Evolutionary conservation across 2,797 vertebrate species (phyloP).

Genomic region (Hydrocynus forskahlii): DNA sequence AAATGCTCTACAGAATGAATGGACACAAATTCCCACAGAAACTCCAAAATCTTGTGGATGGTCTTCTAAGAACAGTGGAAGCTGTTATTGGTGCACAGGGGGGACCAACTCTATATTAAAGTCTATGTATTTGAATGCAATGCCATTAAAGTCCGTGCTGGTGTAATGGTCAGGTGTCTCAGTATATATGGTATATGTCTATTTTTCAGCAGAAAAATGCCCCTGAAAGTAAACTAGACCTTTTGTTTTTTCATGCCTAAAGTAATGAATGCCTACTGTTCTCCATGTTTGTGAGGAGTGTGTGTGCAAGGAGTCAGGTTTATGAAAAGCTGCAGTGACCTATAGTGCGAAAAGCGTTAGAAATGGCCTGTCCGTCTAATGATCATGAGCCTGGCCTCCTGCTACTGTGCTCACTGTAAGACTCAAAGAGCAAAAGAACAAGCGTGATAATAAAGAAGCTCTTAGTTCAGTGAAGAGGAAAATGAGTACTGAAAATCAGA

Average conservation of each 20-base stretch:
- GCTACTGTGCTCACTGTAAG: neutral
- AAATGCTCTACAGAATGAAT: too few relatives aligned
- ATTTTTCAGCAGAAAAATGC: neutral
- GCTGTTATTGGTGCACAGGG: too few relatives aligned
- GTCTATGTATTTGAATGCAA: too few relatives aligned
- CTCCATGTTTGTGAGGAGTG: neutral
- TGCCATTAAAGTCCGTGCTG: too few relatives aligned
- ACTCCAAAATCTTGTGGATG: too few relatives aligned
- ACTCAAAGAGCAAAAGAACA: neutral
- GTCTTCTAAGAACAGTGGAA: too few relatives aligned
- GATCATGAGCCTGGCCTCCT: neutral
- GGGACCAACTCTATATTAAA: too few relatives aligned
- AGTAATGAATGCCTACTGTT: neutral
- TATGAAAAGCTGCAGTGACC: neutral
- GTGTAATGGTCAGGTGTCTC: too few relatives aligned
- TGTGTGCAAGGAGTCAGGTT: neutral
- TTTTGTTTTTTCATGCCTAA: neutral
- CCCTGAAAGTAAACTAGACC: neutral
- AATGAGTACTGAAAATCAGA: neutral
- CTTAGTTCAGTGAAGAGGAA: neutral
- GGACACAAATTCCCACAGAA: too few relatives aligned
- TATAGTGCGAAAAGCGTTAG: neutral
- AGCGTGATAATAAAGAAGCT: neutral
- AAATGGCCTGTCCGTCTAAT: neutral
- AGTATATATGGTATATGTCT: too few relatives aligned